Evolutionary conservation across 1,140 invertebrate species (phyloP).

Genomic region (Bombus picipes): DNA sequence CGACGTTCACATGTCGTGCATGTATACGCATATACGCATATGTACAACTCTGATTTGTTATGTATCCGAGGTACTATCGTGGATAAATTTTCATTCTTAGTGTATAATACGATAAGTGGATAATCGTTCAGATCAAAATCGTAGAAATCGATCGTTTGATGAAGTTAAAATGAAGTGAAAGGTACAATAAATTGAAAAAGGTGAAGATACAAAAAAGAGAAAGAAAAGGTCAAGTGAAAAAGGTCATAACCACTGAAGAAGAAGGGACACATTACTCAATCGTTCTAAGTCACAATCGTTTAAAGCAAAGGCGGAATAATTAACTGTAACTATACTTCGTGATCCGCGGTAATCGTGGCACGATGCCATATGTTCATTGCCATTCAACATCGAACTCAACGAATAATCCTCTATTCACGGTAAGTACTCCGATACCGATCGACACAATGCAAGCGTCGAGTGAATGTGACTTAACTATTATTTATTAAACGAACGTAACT

Average conservation of each 20-base stretch:
- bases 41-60: neutral
- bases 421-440: constrained; percentile 15
- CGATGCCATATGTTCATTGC: neutral
- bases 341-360: neutral
- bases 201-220: too few relatives aligned
- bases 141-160: too few relatives aligned
- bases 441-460: constrained; percentile 15
- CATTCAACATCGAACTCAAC: neutral
- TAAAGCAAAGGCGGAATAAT: neutral
- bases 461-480: constrained; percentile 45
- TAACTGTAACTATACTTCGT: neutral
- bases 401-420: constrained; percentile 5
- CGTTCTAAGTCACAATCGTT: neutral
- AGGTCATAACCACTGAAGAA: neutral
- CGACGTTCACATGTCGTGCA: too few relatives aligned
- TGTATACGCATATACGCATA: neutral
- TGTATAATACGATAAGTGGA: too few relatives aligned
- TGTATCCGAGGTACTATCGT: neutral
- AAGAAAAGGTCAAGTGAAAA: too few relatives aligned
- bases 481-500: constrained; percentile 61
- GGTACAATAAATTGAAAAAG: too few relatives aligned
- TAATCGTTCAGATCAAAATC: too few relatives aligned
- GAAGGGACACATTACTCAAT: neutral
- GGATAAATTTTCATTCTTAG: too few relatives aligned
- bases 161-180: too few relatives aligned